phyloP scores from a whole-genome alignment of 2,888 invertebrate genomes.

The Caenorhabditis sulstoni region DNA sequence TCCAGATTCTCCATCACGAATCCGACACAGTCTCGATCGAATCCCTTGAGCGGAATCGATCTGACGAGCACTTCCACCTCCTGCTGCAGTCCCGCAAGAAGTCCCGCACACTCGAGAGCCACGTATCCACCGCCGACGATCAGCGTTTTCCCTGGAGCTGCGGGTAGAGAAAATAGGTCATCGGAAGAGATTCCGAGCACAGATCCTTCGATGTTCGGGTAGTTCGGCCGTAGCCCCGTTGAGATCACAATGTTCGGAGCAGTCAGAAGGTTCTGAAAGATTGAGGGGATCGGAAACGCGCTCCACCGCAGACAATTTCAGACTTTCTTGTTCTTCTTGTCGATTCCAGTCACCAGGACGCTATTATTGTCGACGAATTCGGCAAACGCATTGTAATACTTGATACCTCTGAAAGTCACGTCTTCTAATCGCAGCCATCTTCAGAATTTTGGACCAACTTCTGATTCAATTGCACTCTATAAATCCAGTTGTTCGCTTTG shows the following conservation, averaged over 20 bases:
- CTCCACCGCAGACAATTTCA: background rate
- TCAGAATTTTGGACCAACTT: constrained; percentile 58
- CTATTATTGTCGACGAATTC: constrained; percentile 82
- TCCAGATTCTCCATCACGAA: constrained; percentile 82
- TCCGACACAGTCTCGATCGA: constrained; percentile 83
- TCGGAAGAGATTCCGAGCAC: constrained; percentile 83
- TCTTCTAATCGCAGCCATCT: too few species aligned
- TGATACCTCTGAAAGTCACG: constrained; percentile 81
- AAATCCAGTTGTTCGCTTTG: constrained; percentile 83
- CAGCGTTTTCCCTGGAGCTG: constrained; percentile 83
- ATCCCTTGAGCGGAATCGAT: constrained; percentile 83
- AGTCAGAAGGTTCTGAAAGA: constrained; percentile 73
- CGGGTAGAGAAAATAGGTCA: constrained; percentile 83
- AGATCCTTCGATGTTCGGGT: constrained; percentile 82
- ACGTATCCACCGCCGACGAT: constrained; percentile 84
- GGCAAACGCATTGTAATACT: constrained; percentile 83
- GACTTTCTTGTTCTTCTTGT: constrained; percentile 60
- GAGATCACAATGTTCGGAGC: constrained; percentile 82
- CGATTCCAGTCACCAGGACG: constrained; percentile 80
- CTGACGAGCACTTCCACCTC: constrained; percentile 82
- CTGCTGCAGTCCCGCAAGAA: constrained; percentile 82
- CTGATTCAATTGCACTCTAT: constrained; percentile 82
- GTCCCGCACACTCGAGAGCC: constrained; percentile 84
- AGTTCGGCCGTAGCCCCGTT: constrained; percentile 83
- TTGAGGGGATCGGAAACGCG: too few species aligned